Evolutionary conservation across 2,797 vertebrate species (phyloP).

Genomic region (Falco columbarius): DNA sequence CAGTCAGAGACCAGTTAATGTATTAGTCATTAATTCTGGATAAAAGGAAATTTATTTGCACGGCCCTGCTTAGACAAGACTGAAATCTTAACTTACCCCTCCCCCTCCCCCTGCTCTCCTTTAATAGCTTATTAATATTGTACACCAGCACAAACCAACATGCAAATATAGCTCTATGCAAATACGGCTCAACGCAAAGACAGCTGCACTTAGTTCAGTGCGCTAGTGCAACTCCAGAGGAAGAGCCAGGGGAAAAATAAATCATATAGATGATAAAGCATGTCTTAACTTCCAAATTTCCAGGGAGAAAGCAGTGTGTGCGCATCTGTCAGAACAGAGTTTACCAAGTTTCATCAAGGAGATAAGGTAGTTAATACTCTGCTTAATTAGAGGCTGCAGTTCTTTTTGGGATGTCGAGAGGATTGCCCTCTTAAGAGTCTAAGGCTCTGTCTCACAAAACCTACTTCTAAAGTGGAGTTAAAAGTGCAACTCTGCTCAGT

Average conservation of each 20-base stretch:
- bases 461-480: conserved; percentile 16
- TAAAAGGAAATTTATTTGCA: conserved; percentile 55
- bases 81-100: conserved; percentile 13
- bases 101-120: conserved; percentile 21
- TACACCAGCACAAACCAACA: conserved; percentile 22
- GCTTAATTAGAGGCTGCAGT: conserved; percentile 14
- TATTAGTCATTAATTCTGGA: conserved; percentile 54
- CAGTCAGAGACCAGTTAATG: neutral
- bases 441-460: conserved; percentile 1
- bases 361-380: conserved; percentile 36
- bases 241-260: conserved; percentile 49
- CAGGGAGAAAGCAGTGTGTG: neutral
- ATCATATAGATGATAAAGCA: conserved; percentile 11
- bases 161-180: conserved; percentile 56
- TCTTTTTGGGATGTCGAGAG: neutral
- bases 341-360: conserved; percentile 41
- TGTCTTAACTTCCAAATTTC: conserved; percentile 25
- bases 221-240: neutral
- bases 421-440: neutral
- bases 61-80: conserved; percentile 38
- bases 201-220: conserved; percentile 33
- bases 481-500: neutral
- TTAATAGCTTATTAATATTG: conserved; percentile 66
- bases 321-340: neutral
- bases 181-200: conserved; percentile 11